Percentiles rank a stretch among this genome's conserved stretches.
phyloP scores from a whole-genome alignment of 2,113 vertebrate genomes.

The Leucoraja erinaceus region DNA sequence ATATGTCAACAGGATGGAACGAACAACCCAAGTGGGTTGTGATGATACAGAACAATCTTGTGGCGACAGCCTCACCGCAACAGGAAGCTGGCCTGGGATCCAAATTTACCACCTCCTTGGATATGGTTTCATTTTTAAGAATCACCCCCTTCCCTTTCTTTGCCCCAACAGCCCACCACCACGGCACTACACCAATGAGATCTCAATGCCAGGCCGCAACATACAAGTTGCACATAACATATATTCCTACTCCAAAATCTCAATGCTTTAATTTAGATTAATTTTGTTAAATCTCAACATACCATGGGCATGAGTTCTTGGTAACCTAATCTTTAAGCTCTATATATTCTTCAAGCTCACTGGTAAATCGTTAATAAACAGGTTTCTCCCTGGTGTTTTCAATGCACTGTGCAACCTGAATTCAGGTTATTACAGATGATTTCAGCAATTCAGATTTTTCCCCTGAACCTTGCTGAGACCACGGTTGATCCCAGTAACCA shows the following conservation, averaged over 20 bases:
- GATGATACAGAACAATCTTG: constrained; percentile 20
- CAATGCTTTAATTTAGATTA: too few relatives aligned
- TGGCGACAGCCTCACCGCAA: not conserved
- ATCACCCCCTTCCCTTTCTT: not conserved
- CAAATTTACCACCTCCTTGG: not conserved
- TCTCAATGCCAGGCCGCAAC: not conserved
- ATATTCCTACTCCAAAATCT: not conserved
- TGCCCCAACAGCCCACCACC: not conserved
- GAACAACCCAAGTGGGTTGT: constrained; percentile 5
- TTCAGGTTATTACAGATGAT: not conserved
- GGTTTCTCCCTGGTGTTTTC: too few relatives aligned
- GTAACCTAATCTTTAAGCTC: too few relatives aligned
- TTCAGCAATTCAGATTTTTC: not conserved
- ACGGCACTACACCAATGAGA: not conserved
- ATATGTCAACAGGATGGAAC: constrained; percentile 28
- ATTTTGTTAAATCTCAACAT: too few relatives aligned
- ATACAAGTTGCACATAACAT: not conserved
- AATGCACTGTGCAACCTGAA: not conserved
- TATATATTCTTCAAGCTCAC: not conserved
- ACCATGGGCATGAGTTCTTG: too few relatives aligned
- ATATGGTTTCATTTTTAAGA: not conserved
- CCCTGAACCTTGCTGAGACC: not conserved
- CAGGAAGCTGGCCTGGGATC: not conserved
- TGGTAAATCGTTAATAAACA: not conserved
- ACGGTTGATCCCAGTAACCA: not conserved